phyloP scores from a whole-genome alignment of 2,797 vertebrate genomes.

The Phoebastria nigripes region DNA sequence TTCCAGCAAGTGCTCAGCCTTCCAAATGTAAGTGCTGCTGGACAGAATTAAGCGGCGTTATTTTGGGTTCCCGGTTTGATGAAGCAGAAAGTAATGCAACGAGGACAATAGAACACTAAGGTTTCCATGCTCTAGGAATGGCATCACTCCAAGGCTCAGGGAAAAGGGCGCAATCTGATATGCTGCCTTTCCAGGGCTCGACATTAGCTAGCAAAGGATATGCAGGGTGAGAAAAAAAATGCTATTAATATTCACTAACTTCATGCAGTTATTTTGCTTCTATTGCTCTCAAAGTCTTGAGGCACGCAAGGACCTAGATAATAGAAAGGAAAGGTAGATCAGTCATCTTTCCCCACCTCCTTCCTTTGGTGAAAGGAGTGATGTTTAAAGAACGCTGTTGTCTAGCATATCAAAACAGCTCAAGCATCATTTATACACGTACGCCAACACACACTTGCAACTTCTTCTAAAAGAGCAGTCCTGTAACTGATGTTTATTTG shows the following conservation, averaged over 20 bases:
- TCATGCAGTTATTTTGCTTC: background rate
- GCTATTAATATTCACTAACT: background rate
- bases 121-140: background rate
- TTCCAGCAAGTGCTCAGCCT: background rate
- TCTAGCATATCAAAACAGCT: background rate
- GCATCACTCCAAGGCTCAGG: background rate
- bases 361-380: background rate
- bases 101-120: background rate
- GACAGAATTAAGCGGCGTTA: background rate
- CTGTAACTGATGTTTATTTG: background rate
- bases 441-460: background rate
- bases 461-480: background rate
- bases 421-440: fast-evolving
- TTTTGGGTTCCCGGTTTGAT: background rate
- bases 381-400: background rate
- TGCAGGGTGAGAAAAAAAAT: background rate
- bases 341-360: background rate
- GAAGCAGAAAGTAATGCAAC: background rate
- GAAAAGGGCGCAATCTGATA: background rate
- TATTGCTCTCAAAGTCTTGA: background rate
- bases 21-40: background rate
- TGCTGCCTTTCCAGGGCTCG: background rate
- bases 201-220: background rate
- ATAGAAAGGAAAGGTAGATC: background rate
- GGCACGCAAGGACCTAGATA: background rate